Evolutionary conservation across 1,140 invertebrate genomes (phyloP).

Genomic region (Drosophila navojoa): DNA sequence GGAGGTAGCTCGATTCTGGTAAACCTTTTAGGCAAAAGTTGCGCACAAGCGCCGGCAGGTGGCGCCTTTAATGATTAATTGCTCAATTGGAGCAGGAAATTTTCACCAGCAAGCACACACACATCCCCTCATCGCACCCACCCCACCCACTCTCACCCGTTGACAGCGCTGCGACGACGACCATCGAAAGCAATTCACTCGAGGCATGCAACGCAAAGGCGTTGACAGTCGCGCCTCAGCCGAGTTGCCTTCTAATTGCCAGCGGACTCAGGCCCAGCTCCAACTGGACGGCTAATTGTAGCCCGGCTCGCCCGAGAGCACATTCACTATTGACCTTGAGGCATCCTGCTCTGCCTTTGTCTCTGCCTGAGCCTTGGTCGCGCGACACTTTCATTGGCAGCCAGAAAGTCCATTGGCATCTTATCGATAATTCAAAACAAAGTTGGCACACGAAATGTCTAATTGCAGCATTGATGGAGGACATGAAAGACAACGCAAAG

Average conservation of each 20-base stretch:
- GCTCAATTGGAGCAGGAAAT: constrained; percentile 68
- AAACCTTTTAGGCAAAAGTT: constrained; percentile 61
- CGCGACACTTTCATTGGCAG: neutral
- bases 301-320: neutral
- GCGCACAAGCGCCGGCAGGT: constrained; percentile 32
- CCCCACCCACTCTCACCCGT: neutral
- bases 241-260: constrained; percentile 30
- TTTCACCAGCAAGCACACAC: constrained; percentile 43
- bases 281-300: constrained; percentile 15
- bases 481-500: neutral
- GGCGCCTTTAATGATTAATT: constrained; percentile 70
- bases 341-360: too few species aligned
- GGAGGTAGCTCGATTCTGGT: neutral
- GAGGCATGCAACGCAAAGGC: neutral
- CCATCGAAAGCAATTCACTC: constrained; percentile 6
- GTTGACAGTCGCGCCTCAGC: constrained; percentile 21
- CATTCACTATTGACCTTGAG: constrained; percentile 11
- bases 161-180: constrained; percentile 13
- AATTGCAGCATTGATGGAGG: constrained; percentile 1
- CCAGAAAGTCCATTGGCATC: neutral
- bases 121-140: neutral
- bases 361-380: too few species aligned
- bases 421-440: constrained; percentile 14
- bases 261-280: neutral
- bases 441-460: constrained; percentile 7